Conservation (phyloP, 2,888 invertebrate species). For the Xestoiulus laeticollis region DNA sequence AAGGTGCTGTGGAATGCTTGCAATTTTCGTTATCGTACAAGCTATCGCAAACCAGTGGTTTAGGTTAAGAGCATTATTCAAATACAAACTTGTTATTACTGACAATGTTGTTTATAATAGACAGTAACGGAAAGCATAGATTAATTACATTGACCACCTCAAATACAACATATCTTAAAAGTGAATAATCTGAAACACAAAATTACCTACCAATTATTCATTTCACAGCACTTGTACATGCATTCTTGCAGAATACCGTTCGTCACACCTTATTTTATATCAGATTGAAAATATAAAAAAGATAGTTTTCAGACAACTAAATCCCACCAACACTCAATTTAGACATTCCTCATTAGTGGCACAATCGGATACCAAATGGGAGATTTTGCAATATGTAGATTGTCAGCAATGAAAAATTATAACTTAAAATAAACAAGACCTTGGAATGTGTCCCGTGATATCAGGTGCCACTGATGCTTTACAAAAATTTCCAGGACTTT, state of each 20-base stretch:
- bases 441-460: no score
- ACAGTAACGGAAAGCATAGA: neutral
- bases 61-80: neutral
- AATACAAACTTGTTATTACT: neutral
- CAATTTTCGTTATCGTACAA: neutral
- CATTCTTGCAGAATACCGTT: neutral
- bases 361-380: no score
- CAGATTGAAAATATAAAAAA: neutral
- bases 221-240: neutral
- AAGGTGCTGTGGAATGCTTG: neutral
- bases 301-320: neutral
- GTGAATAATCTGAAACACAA: neutral
- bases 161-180: neutral
- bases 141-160: constrained; percentile 31
- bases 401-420: no score
- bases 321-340: neutral
- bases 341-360: neutral
- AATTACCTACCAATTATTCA: neutral
- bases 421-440: no score
- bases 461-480: no score
- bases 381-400: no score
- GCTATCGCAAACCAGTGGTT: neutral
- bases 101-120: neutral
- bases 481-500: neutral
- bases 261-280: neutral